Evolutionary conservation across 2,113 vertebrate species (phyloP), one percentile per base, ranked within the genome.

Genomic region (Varanus salvator): DNA sequence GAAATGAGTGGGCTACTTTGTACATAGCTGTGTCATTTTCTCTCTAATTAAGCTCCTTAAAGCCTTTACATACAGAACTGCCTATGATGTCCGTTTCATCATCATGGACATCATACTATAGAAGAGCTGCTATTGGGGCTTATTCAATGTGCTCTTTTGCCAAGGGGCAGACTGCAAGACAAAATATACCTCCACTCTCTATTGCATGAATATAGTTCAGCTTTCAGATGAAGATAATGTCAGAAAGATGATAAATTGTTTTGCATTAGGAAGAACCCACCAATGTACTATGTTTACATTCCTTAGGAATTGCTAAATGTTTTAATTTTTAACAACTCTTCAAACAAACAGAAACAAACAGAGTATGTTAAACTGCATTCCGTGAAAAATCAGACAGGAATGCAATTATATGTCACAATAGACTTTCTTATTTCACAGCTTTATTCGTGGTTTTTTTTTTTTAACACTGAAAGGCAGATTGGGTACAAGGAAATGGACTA

Each of bases 391-490:
- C 52, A 90, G 93, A 83, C 92, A 91, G 72, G 93, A 92, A 91
- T 92, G 95, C 95, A 95, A 93, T 95, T 94, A 95, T 77, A 34
- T 88, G 91, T 75, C 95, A 96, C 96, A 94, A 94, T 91, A 92
- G 74, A 88, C 94, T 95, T 90, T 92, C 94, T 92, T 76, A 44
- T 87, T 87, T 95, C 95, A 95, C 93, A 94, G 94, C 91, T 96
- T 96, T 93, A 96, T 96, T 97, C 96, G 95, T 95, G 38, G 38
- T 1, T 1, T 96, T 95, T 90, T 69, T n/a, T 96, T 34, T 76
- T 91, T 94, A 96, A 94, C 91, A 72, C 85, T 93, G 92, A 96
- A 92, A 95, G 96, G 92, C 95, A 93, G 94, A 90, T 93, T 90
- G 90, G 95, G 93, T 94, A 84, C 80, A 92, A 94, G 91, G 95